Conservation (phyloP, 2,888 invertebrate species). For the Caenorhabditis panamensis region DNA sequence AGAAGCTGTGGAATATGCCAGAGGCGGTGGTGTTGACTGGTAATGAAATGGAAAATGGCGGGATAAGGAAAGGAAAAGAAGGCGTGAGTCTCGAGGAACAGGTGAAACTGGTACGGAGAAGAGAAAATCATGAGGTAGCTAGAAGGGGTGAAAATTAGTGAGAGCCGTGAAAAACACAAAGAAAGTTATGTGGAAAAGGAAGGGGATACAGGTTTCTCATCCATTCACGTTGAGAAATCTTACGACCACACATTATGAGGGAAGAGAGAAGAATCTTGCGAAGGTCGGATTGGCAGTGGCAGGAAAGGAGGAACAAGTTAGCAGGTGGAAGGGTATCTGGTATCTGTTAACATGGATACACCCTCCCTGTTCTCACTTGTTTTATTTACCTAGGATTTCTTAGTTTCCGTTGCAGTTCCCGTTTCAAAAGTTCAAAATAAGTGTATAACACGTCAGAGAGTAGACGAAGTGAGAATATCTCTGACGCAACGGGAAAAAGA, state of each 20-base stretch:
- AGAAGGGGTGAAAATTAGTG: neutral
- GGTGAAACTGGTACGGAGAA: conserved; percentile 34
- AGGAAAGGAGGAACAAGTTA: conserved; percentile 27
- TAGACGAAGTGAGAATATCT: neutral
- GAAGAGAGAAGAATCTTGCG: conserved; percentile 18
- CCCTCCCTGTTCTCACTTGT: conserved; percentile 17
- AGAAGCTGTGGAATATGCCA: neutral
- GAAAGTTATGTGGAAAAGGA: neutral
- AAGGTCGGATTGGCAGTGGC: conserved; percentile 35
- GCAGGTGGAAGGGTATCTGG: conserved; percentile 18
- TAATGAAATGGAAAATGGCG: conserved; percentile 10
- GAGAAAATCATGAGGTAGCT: neutral
- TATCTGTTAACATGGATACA: conserved; percentile 13
- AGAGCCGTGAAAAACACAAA: conserved; percentile 2
- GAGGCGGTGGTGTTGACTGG: conserved; percentile 10
- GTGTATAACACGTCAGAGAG: neutral
- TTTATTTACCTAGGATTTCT: conserved; percentile 15
- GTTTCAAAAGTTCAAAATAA: neutral
- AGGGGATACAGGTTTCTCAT: conserved; percentile 13
- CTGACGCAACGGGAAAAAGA: neutral
- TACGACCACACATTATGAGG: conserved; percentile 42
- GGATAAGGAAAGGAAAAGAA: neutral
- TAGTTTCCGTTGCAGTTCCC: neutral
- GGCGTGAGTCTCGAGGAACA: conserved; percentile 24
- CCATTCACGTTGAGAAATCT: conserved; percentile 24